A percentile compares a stretch with the other conserved stretches of the same genome.
Evolutionary conservation across 2,888 invertebrate genomes (phyloP).

Genomic region (Tachina lurida): DNA sequence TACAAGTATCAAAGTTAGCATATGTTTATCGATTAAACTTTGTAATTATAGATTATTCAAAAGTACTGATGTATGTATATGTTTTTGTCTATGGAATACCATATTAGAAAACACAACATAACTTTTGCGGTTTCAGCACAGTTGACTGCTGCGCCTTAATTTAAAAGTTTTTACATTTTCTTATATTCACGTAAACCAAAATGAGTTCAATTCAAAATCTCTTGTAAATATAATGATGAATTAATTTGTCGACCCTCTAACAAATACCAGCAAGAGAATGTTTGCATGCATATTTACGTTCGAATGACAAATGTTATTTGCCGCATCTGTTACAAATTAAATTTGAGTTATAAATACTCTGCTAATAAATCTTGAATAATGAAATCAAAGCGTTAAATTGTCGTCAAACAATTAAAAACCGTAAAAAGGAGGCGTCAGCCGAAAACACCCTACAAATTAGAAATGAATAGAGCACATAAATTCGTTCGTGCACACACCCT

Average conservation of each 20-base stretch:
- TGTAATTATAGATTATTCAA: too few relatives aligned
- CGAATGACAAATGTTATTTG: conserved; percentile 75
- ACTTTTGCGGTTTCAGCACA: conserved; percentile 44
- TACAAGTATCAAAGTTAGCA: too few relatives aligned
- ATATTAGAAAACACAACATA: background rate
- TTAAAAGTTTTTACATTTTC: background rate
- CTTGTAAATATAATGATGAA: conserved; percentile 61
- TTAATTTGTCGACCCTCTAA: conserved; percentile 55
- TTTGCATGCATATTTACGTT: background rate
- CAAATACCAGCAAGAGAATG: conserved; percentile 13
- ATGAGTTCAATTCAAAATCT: conserved; percentile 48
- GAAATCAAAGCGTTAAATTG: conserved; percentile 67
- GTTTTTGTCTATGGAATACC: too few relatives aligned
- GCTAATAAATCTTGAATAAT: conserved; percentile 63
- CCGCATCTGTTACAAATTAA: conserved; percentile 82
- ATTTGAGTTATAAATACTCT: conserved; percentile 78
- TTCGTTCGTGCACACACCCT: conserved; percentile 5
- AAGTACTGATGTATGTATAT: too few relatives aligned
- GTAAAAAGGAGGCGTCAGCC: conserved; percentile 61
- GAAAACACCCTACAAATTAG: conserved; percentile 79
- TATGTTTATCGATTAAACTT: too few relatives aligned
- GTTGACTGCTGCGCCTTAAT: conserved; percentile 7
- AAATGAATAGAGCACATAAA: conserved; percentile 74
- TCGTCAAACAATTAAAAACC: conserved; percentile 62
- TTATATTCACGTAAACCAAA: conserved; percentile 27